Conservation (phyloP, 1,140 invertebrate species). For the Homalodisca vitripennis region DNA sequence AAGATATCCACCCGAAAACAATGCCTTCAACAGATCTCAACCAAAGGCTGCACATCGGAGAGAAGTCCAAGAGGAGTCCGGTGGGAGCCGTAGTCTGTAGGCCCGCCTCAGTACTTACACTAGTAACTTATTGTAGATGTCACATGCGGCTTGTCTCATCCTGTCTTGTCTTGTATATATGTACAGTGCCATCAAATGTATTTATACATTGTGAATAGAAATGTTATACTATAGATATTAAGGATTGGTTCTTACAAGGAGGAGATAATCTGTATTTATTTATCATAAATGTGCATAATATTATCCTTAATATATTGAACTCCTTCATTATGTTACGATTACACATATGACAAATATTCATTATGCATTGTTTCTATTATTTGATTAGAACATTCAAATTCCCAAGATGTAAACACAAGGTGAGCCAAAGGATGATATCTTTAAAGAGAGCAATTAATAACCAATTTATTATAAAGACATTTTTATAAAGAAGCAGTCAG, state of each 20-base stretch:
- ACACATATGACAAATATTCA: too few relatives aligned
- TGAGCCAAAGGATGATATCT: too few relatives aligned
- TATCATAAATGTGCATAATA: slow-evolving; percentile 11
- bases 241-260: not conserved
- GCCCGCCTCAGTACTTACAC: slow-evolving; percentile 2
- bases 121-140: slow-evolving; percentile 29
- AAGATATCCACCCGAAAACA: too few relatives aligned
- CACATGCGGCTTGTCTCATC: too few relatives aligned
- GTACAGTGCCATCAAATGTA: slow-evolving; percentile 18
- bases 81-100: not conserved
- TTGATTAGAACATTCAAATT: too few relatives aligned
- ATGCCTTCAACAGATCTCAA: slow-evolving; percentile 13
- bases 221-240: not conserved
- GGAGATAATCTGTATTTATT: slow-evolving; percentile 23
- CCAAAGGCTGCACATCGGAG: slow-evolving; percentile 13
- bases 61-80: not conserved
- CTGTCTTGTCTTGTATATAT: slow-evolving; percentile 4
- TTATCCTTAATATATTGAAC: slow-evolving; percentile 7
- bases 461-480: too few relatives aligned
- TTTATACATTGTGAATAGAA: not conserved
- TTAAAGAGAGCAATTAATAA: too few relatives aligned
- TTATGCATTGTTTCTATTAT: too few relatives aligned
- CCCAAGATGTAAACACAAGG: too few relatives aligned
- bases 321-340: too few relatives aligned
- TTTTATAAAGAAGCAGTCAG: too few relatives aligned